A percentile compares a stretch with the other conserved stretches of the same genome.
Conservation (phyloP, 1,140 invertebrate genomes). For the Caerostris darwini region DNA sequence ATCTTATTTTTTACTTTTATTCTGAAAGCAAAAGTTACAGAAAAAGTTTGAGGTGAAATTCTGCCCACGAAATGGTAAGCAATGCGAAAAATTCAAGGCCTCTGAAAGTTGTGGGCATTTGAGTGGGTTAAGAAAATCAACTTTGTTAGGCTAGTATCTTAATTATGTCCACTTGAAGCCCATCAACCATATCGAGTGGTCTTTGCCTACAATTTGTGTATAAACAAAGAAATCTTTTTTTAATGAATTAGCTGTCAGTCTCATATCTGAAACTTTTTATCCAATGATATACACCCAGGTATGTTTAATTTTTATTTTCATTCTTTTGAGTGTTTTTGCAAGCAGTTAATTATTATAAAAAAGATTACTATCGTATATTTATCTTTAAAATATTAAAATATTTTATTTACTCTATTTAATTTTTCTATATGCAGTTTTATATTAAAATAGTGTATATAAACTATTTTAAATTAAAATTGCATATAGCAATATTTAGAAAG, state of each 20-base stretch:
- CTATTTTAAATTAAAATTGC: too few relatives aligned
- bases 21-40: not conserved
- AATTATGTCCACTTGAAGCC: slow-evolving; percentile 55
- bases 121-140: slow-evolving; percentile 41
- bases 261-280: slow-evolving; percentile 19
- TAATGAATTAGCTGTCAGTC: slow-evolving; percentile 47
- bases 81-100: slow-evolving; percentile 49
- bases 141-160: not conserved
- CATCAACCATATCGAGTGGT: slow-evolving; percentile 50
- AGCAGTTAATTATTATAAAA: too few relatives aligned
- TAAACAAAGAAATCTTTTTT: not conserved
- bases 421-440: too few relatives aligned
- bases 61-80: slow-evolving; percentile 23
- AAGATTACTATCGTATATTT: too few relatives aligned
- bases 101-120: slow-evolving; percentile 33
- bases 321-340: not conserved
- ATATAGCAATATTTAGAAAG: too few relatives aligned
- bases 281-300: not conserved
- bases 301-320: not conserved
- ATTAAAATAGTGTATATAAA: too few relatives aligned
- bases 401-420: too few relatives aligned
- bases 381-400: too few relatives aligned
- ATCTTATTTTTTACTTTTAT: not conserved
- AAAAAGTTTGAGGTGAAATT: slow-evolving; percentile 4
- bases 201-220: slow-evolving; percentile 18